These are phyloP conservation scores for Apamea crenata DNA, from an alignment of 2,888 invertebrate genomes.

Conservation along the genomic window DNA sequence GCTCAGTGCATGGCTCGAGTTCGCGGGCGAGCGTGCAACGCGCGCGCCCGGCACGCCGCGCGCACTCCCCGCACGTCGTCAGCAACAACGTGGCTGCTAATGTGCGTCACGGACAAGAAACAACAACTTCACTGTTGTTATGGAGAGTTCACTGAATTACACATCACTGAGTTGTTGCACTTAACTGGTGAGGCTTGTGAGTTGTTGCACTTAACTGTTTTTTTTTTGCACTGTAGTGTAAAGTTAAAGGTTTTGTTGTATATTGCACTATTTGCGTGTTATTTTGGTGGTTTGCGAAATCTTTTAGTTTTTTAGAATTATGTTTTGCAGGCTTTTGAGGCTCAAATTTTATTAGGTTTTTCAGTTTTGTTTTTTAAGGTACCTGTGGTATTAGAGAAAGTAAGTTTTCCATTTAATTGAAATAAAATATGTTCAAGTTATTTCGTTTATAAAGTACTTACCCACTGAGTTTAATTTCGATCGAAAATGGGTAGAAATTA, in stretches of 20 bases:
- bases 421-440: background rate
- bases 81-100: slow-evolving; percentile 75
- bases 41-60: slow-evolving; percentile 83
- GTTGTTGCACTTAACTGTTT: slow-evolving; percentile 33
- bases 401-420: background rate
- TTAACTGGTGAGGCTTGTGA: slow-evolving; percentile 24
- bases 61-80: slow-evolving; percentile 79
- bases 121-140: slow-evolving; percentile 43
- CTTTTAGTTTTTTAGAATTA: background rate
- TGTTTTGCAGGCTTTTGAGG: background rate
- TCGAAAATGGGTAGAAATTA: background rate
- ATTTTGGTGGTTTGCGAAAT: background rate
- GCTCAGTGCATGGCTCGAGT: slow-evolving; percentile 82
- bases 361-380: background rate
- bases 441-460: background rate
- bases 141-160: slow-evolving; percentile 40
- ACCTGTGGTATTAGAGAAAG: background rate
- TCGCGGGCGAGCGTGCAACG: slow-evolving; percentile 83
- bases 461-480: no score
- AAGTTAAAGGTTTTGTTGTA: background rate
- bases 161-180: slow-evolving; percentile 49
- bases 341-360: background rate
- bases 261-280: background rate
- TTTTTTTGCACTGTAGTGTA: slow-evolving; percentile 8
- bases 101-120: slow-evolving; percentile 32